Base-by-base conservation (phyloP, 2,888 invertebrate species). In the Ashinkailepas kermadecensis region DNA sequence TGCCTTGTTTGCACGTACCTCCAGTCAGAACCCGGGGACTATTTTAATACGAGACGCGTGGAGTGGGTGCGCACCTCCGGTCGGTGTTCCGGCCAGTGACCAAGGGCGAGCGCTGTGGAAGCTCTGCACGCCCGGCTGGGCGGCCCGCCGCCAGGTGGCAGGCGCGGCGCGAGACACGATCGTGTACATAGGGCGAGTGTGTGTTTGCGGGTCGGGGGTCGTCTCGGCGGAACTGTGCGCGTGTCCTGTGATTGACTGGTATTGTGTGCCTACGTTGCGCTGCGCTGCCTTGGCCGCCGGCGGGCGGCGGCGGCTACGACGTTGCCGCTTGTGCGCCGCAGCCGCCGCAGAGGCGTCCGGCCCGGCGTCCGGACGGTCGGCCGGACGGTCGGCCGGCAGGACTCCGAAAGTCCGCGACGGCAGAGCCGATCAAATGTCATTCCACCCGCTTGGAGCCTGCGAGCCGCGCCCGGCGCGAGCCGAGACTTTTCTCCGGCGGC, bases 1-100 rank as follows among this genome's bases (percentile, higher is more conserved):
- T 74, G 74, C 74, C 74, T 74, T 74, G 74, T 74, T 74, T 74
- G 21, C 54, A 15, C 18, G 74, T 74, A 56, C 74, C 56, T 56
- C 74, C 74, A 54, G 74, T 23, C 56, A 56, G 56, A 74, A 56
- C 54, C 74, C 74, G 18, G 74, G 74, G 18, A 56, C 74, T 74
- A 74, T 74, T 74, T 74, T 74, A 56, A 15, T 74, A 74, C 74
- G 39, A 70, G 18, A 70, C 70, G 25, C 39, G 54, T 39, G 56
- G 23, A 13, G 62, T 62, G 39, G 70, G 15, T 15, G 70, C 6
- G 39, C 23, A 4, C 39, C 39, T 39, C 70, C 23, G 23, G n/a
- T 13, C 12, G 13, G 39, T 39, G 70, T 39, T 39, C 39, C 25
- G 70, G 70, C 70, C 70, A 70, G 70, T 70, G 70, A 70, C 65